Conservation (phyloP, 2,113 vertebrate genomes). For the Paratilapia polleni region DNA sequence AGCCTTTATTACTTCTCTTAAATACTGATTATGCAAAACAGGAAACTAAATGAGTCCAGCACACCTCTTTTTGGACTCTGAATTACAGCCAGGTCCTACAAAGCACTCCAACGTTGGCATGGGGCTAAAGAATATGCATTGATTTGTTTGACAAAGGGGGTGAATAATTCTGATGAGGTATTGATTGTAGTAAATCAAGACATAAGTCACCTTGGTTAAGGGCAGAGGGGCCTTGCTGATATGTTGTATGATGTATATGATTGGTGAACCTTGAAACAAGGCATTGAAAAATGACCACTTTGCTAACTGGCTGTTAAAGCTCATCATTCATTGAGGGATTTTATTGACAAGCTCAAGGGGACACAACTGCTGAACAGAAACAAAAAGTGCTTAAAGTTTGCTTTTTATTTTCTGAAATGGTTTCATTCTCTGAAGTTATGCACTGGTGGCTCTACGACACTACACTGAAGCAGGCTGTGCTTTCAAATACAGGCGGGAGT, state of each 20-base stretch:
- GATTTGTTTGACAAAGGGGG: slow-evolving; percentile 65
- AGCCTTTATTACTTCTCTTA: neutral
- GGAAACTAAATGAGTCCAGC: neutral
- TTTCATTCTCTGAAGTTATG: neutral
- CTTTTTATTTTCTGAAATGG: neutral
- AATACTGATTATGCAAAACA: neutral
- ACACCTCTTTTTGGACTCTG: neutral
- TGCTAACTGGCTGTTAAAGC: slow-evolving; percentile 40
- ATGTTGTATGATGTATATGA: slow-evolving; percentile 57
- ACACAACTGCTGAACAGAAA: slow-evolving; percentile 32
- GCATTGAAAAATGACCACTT: slow-evolving; percentile 50
- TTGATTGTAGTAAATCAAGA: slow-evolving; percentile 63
- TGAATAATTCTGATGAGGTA: slow-evolving; percentile 70
- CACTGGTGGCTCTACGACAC: neutral
- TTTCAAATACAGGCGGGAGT: neutral
- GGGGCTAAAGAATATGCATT: slow-evolving; percentile 26
- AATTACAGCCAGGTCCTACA: neutral
- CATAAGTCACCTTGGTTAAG: slow-evolving; percentile 55
- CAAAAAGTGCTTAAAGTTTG: slow-evolving; percentile 4
- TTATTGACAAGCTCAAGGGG: slow-evolving; percentile 40
- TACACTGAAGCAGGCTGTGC: neutral
- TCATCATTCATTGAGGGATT: slow-evolving; percentile 55
- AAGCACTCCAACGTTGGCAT: neutral
- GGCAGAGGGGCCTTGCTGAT: slow-evolving; percentile 20
- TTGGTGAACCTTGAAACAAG: slow-evolving; percentile 62